phyloP scores from a whole-genome alignment of 1,140 invertebrate genomes.

The Aphis craccivora region DNA sequence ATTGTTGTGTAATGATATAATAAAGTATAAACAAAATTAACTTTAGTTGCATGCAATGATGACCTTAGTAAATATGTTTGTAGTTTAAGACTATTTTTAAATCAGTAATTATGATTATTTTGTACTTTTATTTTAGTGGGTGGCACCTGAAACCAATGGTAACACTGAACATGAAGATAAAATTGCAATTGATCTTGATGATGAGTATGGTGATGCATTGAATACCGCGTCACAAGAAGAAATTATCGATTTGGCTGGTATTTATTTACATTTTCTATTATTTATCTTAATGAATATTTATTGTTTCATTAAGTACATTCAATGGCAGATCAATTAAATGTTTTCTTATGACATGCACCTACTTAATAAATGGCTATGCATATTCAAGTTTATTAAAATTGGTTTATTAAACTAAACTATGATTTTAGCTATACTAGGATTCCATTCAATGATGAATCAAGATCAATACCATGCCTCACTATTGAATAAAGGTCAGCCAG shows the following conservation, averaged over 20 bases:
- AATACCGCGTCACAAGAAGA: conserved; percentile 93
- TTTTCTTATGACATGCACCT: not conserved
- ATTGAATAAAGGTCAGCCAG: conserved; percentile 87
- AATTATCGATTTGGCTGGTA: conserved; percentile 98
- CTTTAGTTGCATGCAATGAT: not conserved
- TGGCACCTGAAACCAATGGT: conserved; percentile 81
- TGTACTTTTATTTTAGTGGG: conserved; percentile 73
- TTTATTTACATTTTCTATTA: conserved; percentile 58
- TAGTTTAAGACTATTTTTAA: not conserved
- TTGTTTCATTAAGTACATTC: not conserved
- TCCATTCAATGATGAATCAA: conserved; percentile 99
- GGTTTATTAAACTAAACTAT: not conserved
- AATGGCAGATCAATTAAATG: not conserved
- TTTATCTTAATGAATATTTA: conserved; percentile 23
- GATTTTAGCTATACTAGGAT: conserved; percentile 90
- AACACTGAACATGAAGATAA: conserved; percentile 86
- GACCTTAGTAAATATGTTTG: not conserved
- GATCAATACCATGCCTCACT: conserved; percentile 98
- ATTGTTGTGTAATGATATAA: conserved; percentile 14
- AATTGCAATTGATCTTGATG: conserved; percentile 90
- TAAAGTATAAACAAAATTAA: conserved; percentile 36
- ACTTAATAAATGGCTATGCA: not conserved
- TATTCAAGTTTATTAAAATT: not conserved
- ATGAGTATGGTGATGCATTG: conserved; percentile 95
- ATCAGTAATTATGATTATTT: conserved; percentile 24